A percentile compares a stretch with the other conserved stretches of the same genome.
Conservation (phyloP, 2,888 invertebrate genomes). For the Zygaena filipendulae region DNA sequence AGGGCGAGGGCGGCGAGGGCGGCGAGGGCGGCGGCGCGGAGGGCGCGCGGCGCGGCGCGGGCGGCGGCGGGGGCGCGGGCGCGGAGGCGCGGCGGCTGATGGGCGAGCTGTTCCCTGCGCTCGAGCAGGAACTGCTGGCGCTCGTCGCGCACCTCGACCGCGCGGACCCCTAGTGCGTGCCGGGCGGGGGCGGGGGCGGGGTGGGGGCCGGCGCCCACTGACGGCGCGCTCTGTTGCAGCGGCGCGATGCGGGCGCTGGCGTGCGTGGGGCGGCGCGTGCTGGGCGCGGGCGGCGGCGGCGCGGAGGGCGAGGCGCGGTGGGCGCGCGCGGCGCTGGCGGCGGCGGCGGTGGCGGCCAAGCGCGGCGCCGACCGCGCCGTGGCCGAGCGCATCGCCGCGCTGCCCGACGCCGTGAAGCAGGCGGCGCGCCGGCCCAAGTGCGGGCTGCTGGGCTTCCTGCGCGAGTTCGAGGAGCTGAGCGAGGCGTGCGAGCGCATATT, state of each 20-base stretch:
- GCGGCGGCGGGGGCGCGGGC: slow-evolving; percentile 21
- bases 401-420: slow-evolving; percentile 71
- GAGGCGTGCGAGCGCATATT: slow-evolving; percentile 89
- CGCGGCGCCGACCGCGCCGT: slow-evolving; percentile 89
- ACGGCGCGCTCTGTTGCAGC: slow-evolving; percentile 54
- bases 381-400: slow-evolving; percentile 82
- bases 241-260: slow-evolving; percentile 95
- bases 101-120: slow-evolving; percentile 87
- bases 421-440: slow-evolving; percentile 76
- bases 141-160: slow-evolving; percentile 90
- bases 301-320: slow-evolving; percentile 41
- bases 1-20: slow-evolving; percentile 26
- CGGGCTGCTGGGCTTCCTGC: slow-evolving; percentile 89
- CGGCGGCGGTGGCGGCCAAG: slow-evolving; percentile 47
- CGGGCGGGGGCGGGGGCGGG: neutral
- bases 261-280: slow-evolving; percentile 67
- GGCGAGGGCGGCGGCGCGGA: slow-evolving; percentile 22
- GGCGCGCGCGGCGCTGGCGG: slow-evolving; percentile 42
- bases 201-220: neutral
- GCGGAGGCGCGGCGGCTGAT: slow-evolving; percentile 84
- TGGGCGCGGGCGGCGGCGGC: slow-evolving; percentile 72
- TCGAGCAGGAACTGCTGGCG: slow-evolving; percentile 87
- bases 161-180: slow-evolving; percentile 87
- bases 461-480: slow-evolving; percentile 91
- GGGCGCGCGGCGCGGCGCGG: slow-evolving; percentile 15